Evolutionary conservation across 2,797 vertebrate genomes (phyloP).

Genomic region (Crocidura indochinensis): DNA sequence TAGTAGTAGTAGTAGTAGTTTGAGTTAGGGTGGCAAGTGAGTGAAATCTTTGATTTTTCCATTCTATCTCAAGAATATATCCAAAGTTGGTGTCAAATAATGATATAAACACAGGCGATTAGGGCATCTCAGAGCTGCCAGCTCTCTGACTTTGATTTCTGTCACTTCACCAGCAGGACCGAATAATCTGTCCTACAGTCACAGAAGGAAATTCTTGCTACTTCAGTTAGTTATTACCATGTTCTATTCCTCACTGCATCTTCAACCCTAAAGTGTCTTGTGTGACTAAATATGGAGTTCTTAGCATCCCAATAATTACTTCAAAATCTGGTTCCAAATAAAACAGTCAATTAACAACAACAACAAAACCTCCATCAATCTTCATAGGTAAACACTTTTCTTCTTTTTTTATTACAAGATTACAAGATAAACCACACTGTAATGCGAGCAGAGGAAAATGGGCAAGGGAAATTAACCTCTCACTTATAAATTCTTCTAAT

Average conservation of each 20-base stretch:
- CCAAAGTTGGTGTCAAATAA: no score
- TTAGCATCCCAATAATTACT: slow-evolving; percentile 38
- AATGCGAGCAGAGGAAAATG: not conserved
- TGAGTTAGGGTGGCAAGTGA: not conserved
- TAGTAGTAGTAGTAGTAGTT: no score
- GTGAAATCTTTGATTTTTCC: not conserved
- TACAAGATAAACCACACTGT: not conserved
- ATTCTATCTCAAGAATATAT: no score
- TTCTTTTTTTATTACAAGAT: not conserved
- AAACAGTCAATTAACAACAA: not conserved
- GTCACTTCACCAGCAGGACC: not conserved
- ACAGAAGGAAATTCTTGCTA: not conserved
- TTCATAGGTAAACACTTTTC: no score
- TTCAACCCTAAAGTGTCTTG: not conserved
- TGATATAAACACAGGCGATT: not conserved
- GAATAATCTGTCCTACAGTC: not conserved
- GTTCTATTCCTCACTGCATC: slow-evolving; percentile 6
- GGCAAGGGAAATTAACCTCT: not conserved
- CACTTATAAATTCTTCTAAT: not conserved
- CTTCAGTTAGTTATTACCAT: not conserved
- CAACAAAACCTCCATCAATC: no score
- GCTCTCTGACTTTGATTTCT: not conserved
- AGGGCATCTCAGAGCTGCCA: not conserved
- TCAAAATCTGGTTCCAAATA: slow-evolving; percentile 29
- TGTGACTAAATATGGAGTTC: not conserved